Base-by-base conservation (phyloP, 2,797 vertebrate species). In the Arremon aurantiirostris region DNA sequence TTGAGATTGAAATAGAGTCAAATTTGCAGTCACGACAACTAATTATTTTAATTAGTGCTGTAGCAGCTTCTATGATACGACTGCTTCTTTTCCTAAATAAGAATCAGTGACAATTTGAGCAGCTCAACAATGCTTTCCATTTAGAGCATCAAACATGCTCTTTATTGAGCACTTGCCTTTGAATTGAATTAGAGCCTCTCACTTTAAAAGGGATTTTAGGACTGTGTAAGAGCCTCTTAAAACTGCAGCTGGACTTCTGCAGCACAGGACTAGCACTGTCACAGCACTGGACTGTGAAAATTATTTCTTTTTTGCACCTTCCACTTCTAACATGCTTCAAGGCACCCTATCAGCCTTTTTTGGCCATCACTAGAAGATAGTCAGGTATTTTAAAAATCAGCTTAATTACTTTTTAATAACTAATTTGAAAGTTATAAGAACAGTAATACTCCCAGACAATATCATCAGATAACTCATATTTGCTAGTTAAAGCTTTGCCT, bases 31-130 rank as follows among this genome's bases (percentile, higher is more conserved):
- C 93, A 94, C 1, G 78, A 92, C 68, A 93, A 84, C 81, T 83
- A 90, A 93, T 96, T 96, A 95, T 92, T 97, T 97, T 95, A 82
- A 97, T 97, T 96, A 94, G 83, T 3, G 16, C 96, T 76, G 88
- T 34, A 92, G 91, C 93, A 94, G 91, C 66, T 95, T 81, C 86
- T 71, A 5, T 50, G 47, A 73, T 79, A 39, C 0, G 12, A 86
- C 59, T 75, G 70, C 30, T 91, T 93, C 47, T 83, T 90, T 81
- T 87, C n/a, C 50, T 93, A 82, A 92, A 63, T 46, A 91, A 94
- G 76, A 72, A 92, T 66, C 91, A 84, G 68, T 68, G 76, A 90
- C 86, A 94, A 91, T 70, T 70, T 65, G 82, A 96, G 52, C 73
- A 90, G 64, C 82, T 95, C 78, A 96, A 92, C 92, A 92, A 95